phyloP scores from a whole-genome alignment of 2,113 vertebrate genomes.

The Ondatra zibethicus region DNA sequence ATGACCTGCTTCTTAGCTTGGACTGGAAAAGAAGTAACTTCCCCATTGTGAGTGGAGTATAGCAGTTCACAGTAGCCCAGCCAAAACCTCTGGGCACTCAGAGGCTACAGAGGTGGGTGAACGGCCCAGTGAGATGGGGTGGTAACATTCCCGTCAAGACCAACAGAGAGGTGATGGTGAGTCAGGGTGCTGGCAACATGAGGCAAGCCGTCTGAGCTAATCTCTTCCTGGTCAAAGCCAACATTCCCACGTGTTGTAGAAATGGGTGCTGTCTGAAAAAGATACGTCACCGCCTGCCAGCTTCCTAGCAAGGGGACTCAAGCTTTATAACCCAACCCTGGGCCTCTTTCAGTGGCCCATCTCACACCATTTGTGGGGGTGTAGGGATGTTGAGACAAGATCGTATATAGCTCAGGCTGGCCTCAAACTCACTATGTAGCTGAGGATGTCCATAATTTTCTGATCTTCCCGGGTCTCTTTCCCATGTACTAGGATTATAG shows the following conservation, averaged over 20 bases:
- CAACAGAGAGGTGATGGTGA: fast-evolving
- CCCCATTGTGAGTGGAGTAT: background rate
- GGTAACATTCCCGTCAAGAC: background rate
- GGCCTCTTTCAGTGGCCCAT: background rate
- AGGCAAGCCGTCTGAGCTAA: background rate
- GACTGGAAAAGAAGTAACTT: background rate
- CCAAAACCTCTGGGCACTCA: background rate
- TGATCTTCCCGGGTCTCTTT: background rate
- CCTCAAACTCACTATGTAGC: background rate
- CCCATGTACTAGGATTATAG: background rate
- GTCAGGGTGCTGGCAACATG: fast-evolving
- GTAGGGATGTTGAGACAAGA: background rate
- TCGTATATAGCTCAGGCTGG: background rate
- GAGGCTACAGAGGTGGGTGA: background rate
- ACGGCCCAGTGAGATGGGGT: too few relatives aligned
- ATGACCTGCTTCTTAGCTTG: background rate
- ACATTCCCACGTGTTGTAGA: background rate
- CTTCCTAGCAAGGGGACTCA: background rate
- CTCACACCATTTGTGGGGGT: background rate
- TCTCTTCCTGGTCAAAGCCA: background rate
- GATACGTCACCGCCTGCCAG: background rate
- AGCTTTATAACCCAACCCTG: background rate
- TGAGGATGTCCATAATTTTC: background rate
- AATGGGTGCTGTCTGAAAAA: background rate
- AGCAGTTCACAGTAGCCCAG: background rate